Conservation (phyloP, 2,113 vertebrate species). For the Lontra canadensis region DNA sequence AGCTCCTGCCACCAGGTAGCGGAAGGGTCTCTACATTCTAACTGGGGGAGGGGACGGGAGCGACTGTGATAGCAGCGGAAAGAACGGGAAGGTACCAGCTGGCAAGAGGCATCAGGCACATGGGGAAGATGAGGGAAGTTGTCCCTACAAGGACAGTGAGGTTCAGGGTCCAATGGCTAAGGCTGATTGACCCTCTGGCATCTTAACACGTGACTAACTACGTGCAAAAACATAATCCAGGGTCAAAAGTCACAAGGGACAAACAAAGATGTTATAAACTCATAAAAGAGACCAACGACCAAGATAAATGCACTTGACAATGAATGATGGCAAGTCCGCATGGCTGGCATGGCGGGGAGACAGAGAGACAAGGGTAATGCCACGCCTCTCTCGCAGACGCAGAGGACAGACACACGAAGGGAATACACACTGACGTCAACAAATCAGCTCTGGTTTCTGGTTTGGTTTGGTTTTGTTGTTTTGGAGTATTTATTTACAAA, state of each 20-base stretch:
- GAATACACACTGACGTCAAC: not conserved
- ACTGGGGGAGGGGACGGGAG: fast-evolving
- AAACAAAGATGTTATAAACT: not conserved
- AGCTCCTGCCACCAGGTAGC: not conserved
- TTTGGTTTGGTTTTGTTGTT: not conserved
- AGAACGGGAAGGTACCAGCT: not conserved
- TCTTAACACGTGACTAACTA: not conserved
- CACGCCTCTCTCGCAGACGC: too few species aligned
- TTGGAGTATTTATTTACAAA: not conserved
- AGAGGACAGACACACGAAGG: not conserved
- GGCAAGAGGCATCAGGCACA: not conserved
- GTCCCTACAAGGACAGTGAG: not conserved
- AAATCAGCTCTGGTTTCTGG: too few species aligned
- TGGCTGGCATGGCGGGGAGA: not conserved
- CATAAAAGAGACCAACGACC: not conserved
- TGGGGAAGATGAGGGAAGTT: not conserved
- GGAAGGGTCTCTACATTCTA: not conserved
- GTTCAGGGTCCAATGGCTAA: not conserved
- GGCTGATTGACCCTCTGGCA: not conserved
- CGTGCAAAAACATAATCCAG: not conserved
- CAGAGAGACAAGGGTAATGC: not conserved
- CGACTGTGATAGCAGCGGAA: not conserved
- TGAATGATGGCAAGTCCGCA: fast-evolving
- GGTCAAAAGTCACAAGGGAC: not conserved
- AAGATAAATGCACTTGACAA: not conserved